Percentiles rank a stretch among this genome's conserved stretches.
Evolutionary conservation across 2,888 invertebrate species (phyloP).

Genomic region (Hecatera dysodea): DNA sequence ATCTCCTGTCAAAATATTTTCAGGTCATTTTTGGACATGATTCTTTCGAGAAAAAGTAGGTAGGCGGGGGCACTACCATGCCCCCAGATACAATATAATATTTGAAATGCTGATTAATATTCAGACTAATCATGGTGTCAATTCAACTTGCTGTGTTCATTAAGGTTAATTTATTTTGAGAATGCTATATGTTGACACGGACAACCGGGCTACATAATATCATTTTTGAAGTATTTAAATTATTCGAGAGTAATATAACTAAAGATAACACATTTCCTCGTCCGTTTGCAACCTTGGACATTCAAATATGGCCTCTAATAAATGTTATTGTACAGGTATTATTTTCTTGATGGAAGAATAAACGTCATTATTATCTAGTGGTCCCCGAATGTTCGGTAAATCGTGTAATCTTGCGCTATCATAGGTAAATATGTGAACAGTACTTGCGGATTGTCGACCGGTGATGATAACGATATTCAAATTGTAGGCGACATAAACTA

Average conservation of each 20-base stretch:
- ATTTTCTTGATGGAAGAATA: constrained; percentile 31
- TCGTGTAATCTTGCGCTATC: constrained; percentile 54
- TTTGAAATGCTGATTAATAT: too few species aligned
- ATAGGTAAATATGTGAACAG: constrained; percentile 32
- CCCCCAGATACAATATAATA: too few species aligned
- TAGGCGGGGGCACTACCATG: too few species aligned
- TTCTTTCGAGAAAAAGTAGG: too few species aligned
- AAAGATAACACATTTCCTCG: constrained; percentile 15
- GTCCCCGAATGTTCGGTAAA: constrained; percentile 29
- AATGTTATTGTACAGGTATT: constrained; percentile 28
- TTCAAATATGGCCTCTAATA: constrained; percentile 21
- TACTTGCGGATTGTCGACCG: constrained; percentile 35
- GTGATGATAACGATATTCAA: constrained; percentile 36
- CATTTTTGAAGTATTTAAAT: neutral
- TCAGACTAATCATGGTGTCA: too few species aligned
- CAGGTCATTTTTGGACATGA: too few species aligned
- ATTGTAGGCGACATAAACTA: constrained; percentile 15
- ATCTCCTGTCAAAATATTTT: too few species aligned
- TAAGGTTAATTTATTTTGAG: too few species aligned
- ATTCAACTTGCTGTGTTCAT: too few species aligned
- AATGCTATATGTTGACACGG: neutral
- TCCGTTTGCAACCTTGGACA: constrained; percentile 30
- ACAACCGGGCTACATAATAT: neutral
- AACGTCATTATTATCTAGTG: constrained; percentile 36
- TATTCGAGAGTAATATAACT: constrained; percentile 19